Evolutionary conservation across 2,113 vertebrate genomes (phyloP).

Genomic region (Pelvicachromis taeniatus): DNA sequence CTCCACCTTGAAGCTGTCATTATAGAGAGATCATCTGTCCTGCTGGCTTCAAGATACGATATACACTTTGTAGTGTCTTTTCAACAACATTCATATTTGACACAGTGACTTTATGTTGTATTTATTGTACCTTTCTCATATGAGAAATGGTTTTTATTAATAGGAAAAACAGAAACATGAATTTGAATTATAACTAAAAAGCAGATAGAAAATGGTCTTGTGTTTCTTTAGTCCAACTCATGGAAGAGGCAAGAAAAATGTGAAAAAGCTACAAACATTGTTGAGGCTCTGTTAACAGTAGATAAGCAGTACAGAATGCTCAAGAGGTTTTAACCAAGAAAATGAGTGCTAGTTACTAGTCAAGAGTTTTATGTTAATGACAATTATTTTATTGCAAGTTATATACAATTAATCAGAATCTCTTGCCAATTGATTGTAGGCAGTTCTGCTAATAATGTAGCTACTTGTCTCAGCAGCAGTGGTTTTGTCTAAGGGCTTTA

Average conservation of each 20-base stretch:
- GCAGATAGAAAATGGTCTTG: not conserved
- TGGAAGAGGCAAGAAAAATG: not conserved
- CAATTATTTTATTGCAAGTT: conserved; percentile 12
- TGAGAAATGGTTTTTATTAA: not conserved
- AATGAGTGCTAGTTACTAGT: not conserved
- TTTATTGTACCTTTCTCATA: not conserved
- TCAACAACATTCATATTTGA: not conserved
- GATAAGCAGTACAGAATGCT: not conserved
- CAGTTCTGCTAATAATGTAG: not conserved
- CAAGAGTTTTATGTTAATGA: conserved; percentile 2
- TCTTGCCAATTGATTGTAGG: not conserved
- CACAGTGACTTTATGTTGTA: not conserved
- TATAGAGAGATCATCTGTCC: not conserved
- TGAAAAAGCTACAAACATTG: not conserved
- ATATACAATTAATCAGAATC: conserved; percentile 10
- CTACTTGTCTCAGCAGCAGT: not conserved
- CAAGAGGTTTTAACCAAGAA: not conserved
- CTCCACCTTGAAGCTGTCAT: not conserved
- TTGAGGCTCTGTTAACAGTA: not conserved
- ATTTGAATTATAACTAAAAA: not conserved
- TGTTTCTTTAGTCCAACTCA: not conserved
- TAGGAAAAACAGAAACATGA: not conserved
- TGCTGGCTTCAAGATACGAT: not conserved
- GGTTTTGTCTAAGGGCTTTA: not conserved
- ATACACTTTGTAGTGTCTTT: not conserved